These are phyloP conservation scores for Grammomys dolichurus DNA, from an alignment of 2,113 vertebrate genomes.

Conservation along the genomic window DNA sequence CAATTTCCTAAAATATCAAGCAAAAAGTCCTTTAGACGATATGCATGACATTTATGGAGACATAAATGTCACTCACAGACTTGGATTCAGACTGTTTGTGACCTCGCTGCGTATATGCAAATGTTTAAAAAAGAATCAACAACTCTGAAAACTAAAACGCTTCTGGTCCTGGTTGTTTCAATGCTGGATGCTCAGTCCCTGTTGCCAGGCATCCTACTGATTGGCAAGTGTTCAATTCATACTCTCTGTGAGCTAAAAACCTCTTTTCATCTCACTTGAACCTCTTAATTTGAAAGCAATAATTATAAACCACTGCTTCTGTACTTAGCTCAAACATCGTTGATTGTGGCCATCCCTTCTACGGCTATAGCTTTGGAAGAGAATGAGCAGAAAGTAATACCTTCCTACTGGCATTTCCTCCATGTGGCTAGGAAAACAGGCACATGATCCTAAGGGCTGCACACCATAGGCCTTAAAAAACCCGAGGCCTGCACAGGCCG, in stretches of 20 bases:
- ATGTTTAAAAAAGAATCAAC: not conserved
- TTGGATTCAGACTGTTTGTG: no score
- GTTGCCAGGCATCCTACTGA: not conserved
- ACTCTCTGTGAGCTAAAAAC: not conserved
- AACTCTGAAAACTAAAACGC: not conserved
- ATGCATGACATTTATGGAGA: not conserved
- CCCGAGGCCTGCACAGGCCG: slow-evolving; percentile 16
- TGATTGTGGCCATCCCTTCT: not conserved
- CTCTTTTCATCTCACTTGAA: not conserved
- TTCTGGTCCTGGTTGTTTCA: not conserved
- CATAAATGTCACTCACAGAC: not conserved
- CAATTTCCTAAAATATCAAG: not conserved
- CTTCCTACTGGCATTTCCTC: not conserved
- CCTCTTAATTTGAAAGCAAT: not conserved
- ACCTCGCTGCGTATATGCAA: not conserved
- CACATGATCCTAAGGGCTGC: not conserved
- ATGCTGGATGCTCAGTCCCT: no score
- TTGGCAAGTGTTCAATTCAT: not conserved
- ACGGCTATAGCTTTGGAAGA: not conserved
- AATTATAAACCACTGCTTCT: not conserved
- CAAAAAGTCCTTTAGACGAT: not conserved
- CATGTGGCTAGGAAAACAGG: not conserved
- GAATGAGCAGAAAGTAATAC: not conserved
- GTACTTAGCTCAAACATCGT: not conserved
- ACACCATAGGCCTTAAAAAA: not conserved